Percentiles rank a stretch among this genome's conserved stretches.
Evolutionary conservation across 2,797 vertebrate genomes (phyloP).

Genomic region (Sciurus carolinensis): DNA sequence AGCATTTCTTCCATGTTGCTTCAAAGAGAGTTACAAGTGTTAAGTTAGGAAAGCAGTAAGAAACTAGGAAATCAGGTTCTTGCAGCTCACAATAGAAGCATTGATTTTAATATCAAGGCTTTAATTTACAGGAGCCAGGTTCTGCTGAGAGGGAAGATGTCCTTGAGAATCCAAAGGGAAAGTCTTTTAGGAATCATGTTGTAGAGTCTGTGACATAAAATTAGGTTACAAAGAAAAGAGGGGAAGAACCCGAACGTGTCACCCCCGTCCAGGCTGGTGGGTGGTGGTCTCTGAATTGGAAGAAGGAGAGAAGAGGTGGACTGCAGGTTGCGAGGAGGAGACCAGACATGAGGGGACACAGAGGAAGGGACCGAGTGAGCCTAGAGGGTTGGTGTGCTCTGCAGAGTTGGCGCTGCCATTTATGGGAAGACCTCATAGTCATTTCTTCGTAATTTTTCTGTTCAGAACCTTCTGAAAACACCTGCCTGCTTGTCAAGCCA

Average conservation of each 20-base stretch:
- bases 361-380: not conserved
- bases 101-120: not conserved
- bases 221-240: not conserved
- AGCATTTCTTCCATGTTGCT: conserved; percentile 20
- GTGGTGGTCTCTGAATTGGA: not conserved
- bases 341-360: rapidly evolving
- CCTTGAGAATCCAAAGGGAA: not conserved
- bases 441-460: not conserved
- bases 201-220: not conserved
- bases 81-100: not conserved
- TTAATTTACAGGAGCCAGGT: not conserved
- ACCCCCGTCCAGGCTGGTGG: not conserved
- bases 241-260: not conserved
- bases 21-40: not conserved
- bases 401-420: not conserved
- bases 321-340: not conserved
- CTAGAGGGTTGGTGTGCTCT: not conserved
- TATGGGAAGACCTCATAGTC: rapidly evolving
- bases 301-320: not conserved
- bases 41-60: conserved; percentile 6
- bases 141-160: not conserved
- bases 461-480: not conserved
- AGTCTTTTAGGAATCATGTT: not conserved
- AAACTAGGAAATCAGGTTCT: not conserved
- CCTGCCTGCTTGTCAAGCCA: not conserved